These are phyloP conservation scores for Brachionus koreanus DNA, from an alignment of 1,140 invertebrate genomes.

Conservation along the genomic window DNA sequence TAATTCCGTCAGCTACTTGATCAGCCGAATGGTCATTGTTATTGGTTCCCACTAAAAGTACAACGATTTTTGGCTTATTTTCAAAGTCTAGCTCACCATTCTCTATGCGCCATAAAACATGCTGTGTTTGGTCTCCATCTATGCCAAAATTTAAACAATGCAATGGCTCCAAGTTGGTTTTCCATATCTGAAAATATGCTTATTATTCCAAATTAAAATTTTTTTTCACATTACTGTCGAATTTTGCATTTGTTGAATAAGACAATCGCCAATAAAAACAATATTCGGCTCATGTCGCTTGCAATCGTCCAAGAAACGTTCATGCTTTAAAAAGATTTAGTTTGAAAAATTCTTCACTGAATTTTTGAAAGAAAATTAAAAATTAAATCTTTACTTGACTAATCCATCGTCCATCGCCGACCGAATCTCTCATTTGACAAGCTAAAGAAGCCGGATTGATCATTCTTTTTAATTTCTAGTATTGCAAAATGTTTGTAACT, in stretches of 20 bases:
- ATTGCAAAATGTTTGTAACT: neutral
- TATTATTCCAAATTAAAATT: neutral
- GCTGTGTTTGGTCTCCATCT: conserved; percentile 76
- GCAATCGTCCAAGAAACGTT: conserved; percentile 72
- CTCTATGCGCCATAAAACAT: conserved; percentile 79
- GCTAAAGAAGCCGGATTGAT: conserved; percentile 59
- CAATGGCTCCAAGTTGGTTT: conserved; percentile 76
- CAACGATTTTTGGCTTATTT: conserved; percentile 67
- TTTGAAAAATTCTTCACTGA: neutral
- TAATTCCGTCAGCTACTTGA: conserved; percentile 73
- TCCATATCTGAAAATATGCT: conserved; percentile 65
- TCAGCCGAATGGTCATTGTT: conserved; percentile 72
- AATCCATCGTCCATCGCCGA: conserved; percentile 64
- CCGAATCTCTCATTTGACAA: conserved; percentile 62
- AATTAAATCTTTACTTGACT: conserved; percentile 54
- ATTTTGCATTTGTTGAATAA: conserved; percentile 72
- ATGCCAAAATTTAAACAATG: conserved; percentile 86
- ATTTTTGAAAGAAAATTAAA: neutral
- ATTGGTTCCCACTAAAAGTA: conserved; percentile 79
- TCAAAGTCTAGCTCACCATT: conserved; percentile 76
- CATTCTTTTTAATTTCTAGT: neutral
- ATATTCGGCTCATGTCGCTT: conserved; percentile 82
- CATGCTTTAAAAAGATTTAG: conserved; percentile 66
- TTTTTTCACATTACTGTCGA: conserved; percentile 61
- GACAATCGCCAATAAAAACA: conserved; percentile 81